phyloP scores from a whole-genome alignment of 2,113 vertebrate species.

The Marmota flaviventris region DNA sequence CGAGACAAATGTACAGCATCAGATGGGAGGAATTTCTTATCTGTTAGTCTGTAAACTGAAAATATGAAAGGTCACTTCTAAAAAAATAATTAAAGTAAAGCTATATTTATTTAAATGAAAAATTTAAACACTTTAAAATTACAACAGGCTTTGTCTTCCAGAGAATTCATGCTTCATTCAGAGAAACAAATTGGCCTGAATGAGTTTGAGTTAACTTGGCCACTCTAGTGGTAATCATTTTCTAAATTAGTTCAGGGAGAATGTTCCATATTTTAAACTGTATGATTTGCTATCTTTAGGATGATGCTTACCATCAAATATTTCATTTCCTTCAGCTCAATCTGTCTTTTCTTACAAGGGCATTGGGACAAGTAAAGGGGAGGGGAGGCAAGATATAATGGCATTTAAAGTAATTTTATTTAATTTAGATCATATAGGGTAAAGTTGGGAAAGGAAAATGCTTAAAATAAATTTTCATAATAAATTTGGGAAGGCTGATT shows the following conservation, averaged over 20 bases:
- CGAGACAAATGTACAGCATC: conserved; percentile 52
- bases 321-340: conserved; percentile 30
- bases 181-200: conserved; percentile 26
- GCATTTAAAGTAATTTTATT: conserved; percentile 4
- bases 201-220: conserved; percentile 43
- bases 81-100: conserved; percentile 58
- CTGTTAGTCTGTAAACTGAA: conserved; percentile 41
- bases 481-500: not conserved
- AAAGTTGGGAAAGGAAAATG: not conserved
- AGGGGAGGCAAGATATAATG: not conserved
- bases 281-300: not conserved
- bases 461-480: conserved; percentile 28
- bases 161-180: conserved; percentile 42
- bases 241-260: conserved; percentile 56
- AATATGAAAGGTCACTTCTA: conserved; percentile 32
- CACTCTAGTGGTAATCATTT: conserved; percentile 14
- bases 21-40: conserved; percentile 48
- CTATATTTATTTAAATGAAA: conserved; percentile 44
- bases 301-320: not conserved
- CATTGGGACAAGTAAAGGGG: not conserved
- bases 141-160: not conserved
- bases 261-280: conserved; percentile 37
- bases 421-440: not conserved
- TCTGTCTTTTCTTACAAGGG: not conserved
- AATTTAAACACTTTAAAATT: conserved; percentile 52